Evolutionary conservation across 2,113 vertebrate genomes (phyloP), one percentile per base, ranked within the genome.

Genomic region (Atherinomorus stipes): DNA sequence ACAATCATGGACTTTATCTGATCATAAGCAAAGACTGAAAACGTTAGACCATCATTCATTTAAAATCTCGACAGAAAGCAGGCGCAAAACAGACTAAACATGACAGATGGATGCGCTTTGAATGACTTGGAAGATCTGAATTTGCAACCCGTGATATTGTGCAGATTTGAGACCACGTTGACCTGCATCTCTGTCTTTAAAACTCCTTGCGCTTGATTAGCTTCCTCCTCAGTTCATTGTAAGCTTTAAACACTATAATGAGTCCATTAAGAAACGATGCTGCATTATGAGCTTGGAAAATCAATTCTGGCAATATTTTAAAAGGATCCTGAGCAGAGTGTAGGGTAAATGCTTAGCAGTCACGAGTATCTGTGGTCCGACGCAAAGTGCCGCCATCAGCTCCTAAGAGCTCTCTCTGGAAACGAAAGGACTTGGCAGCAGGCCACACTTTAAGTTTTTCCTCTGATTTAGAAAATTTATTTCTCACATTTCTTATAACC

Each of bases 11-110:
- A 47, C 56, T 61, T 49, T 3, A 19, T 31, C 79, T 83, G 50
- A 66, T 59, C 64, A 60, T 38, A 67, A 59, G 25, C 50, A 34
- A 80, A 83, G 81, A 86, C 68, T 34, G 8, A 8, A 34, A 8
- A 6, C 31, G 1, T 34, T 34, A 8, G 31, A 34, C 5, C 31
- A 34, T 1, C 31, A 40, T 4, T 18, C 15, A 31, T 64, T 81
- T 71, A 60, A 28, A 25, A 6, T 15, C 8, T 28, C 61, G 64
- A 84, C 50, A 75, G 42, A 72, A 73, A 83, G 37, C 64, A 64
- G 66, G 70, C 40, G 23, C 12, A 10, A 15, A 57, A 0, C 11
- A 60, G 21, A 21, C 51, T 45, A 52, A 40, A 49, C 42, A 56
- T 28, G 54, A 61, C 40, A 2, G 5, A 54, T 52, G 49, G 28